A percentile compares a stretch with the other conserved stretches of the same genome.
phyloP scores from a whole-genome alignment of 2,113 vertebrate species.

The Hipposideros armiger region DNA sequence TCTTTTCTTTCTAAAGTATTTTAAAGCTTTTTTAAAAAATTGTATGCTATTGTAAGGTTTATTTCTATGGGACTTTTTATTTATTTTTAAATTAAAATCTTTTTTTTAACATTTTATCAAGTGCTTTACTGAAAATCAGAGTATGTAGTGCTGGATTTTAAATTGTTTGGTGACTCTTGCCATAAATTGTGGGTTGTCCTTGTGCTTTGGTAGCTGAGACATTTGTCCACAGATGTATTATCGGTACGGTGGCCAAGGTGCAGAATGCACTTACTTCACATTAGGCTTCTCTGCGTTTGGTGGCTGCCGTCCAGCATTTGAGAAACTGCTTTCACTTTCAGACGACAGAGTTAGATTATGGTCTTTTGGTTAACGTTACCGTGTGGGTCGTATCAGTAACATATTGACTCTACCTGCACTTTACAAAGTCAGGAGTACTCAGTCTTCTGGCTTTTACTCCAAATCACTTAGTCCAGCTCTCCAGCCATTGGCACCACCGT shows the following conservation, averaged over 20 bases:
- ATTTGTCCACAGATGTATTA: rapidly evolving
- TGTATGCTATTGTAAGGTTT: background rate
- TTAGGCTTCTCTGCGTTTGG: background rate
- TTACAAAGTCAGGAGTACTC: rapidly evolving
- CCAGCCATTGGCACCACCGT: rapidly evolving
- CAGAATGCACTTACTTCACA: rapidly evolving
- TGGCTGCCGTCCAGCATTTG: background rate
- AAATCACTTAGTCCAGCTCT: rapidly evolving
- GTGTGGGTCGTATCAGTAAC: rapidly evolving
- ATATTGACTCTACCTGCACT: background rate
- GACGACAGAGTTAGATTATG: background rate
- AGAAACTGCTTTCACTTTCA: background rate
- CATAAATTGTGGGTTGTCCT: background rate
- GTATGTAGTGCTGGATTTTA: background rate
- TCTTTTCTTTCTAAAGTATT: background rate
- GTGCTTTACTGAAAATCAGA: background rate
- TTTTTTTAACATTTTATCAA: background rate
- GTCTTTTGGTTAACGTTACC: background rate
- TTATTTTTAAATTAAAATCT: background rate
- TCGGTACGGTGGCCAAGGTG: rapidly evolving
- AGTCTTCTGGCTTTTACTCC: background rate
- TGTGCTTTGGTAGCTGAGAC: too few relatives aligned
- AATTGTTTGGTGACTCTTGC: background rate
- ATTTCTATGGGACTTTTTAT: background rate
- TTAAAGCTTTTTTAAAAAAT: background rate